A percentile compares a stretch with the other conserved stretches of the same genome.
Evolutionary conservation across 2,797 vertebrate species (phyloP).

Genomic region (Gouania willdenowi): DNA sequence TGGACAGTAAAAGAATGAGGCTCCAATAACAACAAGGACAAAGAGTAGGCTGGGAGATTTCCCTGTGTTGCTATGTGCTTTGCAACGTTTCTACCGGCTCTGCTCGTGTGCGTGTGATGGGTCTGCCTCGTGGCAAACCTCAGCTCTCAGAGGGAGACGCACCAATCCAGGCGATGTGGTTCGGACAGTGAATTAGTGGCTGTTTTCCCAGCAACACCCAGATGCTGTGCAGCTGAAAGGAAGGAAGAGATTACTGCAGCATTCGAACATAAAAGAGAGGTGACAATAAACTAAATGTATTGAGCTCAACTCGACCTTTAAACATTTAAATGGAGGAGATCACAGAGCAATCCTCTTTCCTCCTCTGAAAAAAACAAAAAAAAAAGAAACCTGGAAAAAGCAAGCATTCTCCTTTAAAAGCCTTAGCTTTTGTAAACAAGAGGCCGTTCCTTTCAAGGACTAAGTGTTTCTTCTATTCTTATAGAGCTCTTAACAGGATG

Average conservation of each 20-base stretch:
- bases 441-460: constrained; percentile 37
- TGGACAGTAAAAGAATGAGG: constrained; percentile 21
- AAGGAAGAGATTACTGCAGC: background rate
- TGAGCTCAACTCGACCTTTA: constrained; percentile 36
- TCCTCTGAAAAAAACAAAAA: too few species aligned
- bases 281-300: constrained; percentile 39
- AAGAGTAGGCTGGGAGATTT: too few species aligned
- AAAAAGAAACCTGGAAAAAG: too few species aligned
- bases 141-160: constrained; percentile 27
- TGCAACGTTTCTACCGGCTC: too few species aligned
- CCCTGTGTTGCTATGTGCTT: too few species aligned
- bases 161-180: constrained; percentile 20
- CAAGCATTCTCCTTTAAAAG: constrained; percentile 40
- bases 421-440: constrained; percentile 53
- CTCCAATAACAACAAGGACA: constrained; percentile 16
- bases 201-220: constrained; percentile 3
- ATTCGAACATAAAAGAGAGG: constrained; percentile 28
- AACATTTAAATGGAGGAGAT: constrained; percentile 44
- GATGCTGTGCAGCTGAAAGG: background rate
- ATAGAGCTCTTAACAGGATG: constrained; percentile 51
- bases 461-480: constrained; percentile 58
- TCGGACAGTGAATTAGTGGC: constrained; percentile 34
- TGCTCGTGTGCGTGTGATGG: constrained; percentile 38
- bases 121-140: constrained; percentile 31
- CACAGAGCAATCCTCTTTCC: constrained; percentile 33